phyloP scores from a whole-genome alignment of 2,113 vertebrate genomes.

The Pheucticus melanocephalus region DNA sequence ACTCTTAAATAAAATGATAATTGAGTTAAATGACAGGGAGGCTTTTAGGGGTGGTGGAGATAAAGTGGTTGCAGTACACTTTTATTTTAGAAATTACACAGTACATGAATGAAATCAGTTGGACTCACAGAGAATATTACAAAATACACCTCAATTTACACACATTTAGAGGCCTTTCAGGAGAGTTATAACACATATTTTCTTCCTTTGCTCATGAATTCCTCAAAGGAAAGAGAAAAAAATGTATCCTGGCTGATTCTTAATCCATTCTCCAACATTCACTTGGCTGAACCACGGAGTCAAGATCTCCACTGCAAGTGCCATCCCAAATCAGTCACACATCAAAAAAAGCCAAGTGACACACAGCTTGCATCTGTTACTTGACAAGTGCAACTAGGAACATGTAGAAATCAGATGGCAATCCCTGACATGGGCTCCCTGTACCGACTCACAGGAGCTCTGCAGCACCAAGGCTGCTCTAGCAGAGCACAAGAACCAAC shows the following conservation, averaged over 20 bases:
- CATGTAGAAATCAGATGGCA: neutral
- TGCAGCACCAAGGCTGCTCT: neutral
- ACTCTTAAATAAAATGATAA: neutral
- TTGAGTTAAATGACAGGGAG: neutral
- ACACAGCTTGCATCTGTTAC: neutral
- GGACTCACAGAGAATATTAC: neutral
- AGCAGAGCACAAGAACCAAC: neutral
- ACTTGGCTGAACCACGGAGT: neutral
- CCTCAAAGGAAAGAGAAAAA: neutral
- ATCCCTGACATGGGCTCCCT: neutral
- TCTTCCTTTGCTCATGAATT: neutral
- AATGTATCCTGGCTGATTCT: neutral
- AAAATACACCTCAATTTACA: neutral
- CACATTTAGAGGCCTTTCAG: neutral
- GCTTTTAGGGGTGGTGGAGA: accelerated
- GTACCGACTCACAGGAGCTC: neutral
- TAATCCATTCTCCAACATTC: neutral
- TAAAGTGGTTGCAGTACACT: neutral
- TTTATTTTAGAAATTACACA: neutral
- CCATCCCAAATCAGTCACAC: neutral
- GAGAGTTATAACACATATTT: neutral
- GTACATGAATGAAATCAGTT: neutral
- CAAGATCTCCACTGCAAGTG: neutral
- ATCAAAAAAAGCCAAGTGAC: neutral
- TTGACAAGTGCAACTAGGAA: neutral